Base-by-base conservation (phyloP, 2,888 invertebrate genomes). In the Oscheius myriophilus region DNA sequence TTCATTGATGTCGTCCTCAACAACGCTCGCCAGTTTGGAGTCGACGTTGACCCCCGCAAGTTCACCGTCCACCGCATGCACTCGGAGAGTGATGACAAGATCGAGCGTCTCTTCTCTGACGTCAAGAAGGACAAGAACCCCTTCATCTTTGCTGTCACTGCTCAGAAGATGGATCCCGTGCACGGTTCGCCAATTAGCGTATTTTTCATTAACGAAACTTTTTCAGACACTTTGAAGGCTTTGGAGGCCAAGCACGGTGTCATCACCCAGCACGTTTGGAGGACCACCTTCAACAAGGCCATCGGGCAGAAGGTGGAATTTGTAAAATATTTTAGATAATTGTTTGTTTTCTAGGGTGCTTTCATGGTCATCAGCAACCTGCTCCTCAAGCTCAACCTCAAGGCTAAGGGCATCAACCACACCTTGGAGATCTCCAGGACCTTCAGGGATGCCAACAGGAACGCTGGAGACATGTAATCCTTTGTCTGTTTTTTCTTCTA, bases 201-300 rank as follows among this genome's bases (percentile, higher is more conserved):
- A 33, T 33, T 33, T 9, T 33, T 9, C 3, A 33, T 9, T 33
- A 3, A 9, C n/a, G n/a, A n/a, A n/a, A n/a, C 12, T 49, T 14
- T 23, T 61, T n/a, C 18, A 61, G 61, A 18, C 33, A 1, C 43
- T 7, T 11, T 79, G 42, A 79, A 79, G 58, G 23, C 58, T n/a
- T 43, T 69, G 59, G 75, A 75, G 41, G 68, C 62, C 0, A 57
- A 73, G 57, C 51, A 64, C 16, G 66, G 70, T 4, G 66, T 76
- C 14, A 59, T 70, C 12, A 76, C 73, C 14, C 76, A 74, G 58
- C 77, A 77, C 59, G 55, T 73, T 25, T 67, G 61, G 0, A 55
- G 55, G 16, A 63, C 54, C 41, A 71, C 70, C 14, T 26, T 76
- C 46, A 42, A 25, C 9, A 72, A 76, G 25, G 69, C 66, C 26